Percentiles rank a stretch among this genome's conserved stretches.
phyloP scores from a whole-genome alignment of 2,113 vertebrate species.

The Hippocampus guttulatus region DNA sequence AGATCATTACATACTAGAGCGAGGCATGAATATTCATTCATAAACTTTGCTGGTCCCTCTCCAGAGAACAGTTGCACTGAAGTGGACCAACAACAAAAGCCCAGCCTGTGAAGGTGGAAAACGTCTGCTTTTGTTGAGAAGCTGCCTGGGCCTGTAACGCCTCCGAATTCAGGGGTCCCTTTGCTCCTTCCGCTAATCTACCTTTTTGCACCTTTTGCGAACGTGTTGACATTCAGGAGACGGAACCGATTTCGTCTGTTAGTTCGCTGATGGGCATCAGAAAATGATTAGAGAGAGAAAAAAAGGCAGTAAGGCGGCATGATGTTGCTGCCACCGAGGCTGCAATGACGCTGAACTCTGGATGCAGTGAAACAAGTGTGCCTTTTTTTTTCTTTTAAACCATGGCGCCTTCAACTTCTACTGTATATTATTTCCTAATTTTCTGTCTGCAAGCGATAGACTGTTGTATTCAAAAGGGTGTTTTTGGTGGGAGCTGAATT shows the following conservation, averaged over 20 bases:
- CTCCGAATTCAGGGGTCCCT: constrained; percentile 41
- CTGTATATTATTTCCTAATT: constrained; percentile 51
- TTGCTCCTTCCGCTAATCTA: constrained; percentile 59
- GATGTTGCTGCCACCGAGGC: constrained; percentile 39
- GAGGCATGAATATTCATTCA: not conserved
- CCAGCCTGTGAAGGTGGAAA: constrained; percentile 57
- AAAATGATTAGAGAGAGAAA: constrained; percentile 39
- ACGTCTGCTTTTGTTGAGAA: constrained; percentile 49
- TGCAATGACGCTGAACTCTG: constrained; percentile 50
- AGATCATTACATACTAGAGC: not conserved
- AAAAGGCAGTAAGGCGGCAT: constrained; percentile 47
- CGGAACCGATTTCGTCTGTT: constrained; percentile 45
- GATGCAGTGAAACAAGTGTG: constrained; percentile 66
- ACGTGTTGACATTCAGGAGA: constrained; percentile 55
- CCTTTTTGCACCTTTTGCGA: constrained; percentile 57
- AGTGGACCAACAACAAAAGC: constrained; percentile 59
- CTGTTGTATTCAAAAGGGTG: constrained; percentile 25
- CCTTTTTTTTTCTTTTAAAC: constrained; percentile 70
- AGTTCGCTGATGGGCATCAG: constrained; percentile 53
- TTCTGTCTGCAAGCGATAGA: constrained; percentile 28
- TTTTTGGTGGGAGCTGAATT: constrained; percentile 27
- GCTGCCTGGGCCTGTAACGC: constrained; percentile 55
- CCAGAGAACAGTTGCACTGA: constrained; percentile 40
- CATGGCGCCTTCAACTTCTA: constrained; percentile 70
- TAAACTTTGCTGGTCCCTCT: constrained; percentile 23